Base-by-base conservation (phyloP, 2,113 vertebrate species). In the Engystomops pustulosus region DNA sequence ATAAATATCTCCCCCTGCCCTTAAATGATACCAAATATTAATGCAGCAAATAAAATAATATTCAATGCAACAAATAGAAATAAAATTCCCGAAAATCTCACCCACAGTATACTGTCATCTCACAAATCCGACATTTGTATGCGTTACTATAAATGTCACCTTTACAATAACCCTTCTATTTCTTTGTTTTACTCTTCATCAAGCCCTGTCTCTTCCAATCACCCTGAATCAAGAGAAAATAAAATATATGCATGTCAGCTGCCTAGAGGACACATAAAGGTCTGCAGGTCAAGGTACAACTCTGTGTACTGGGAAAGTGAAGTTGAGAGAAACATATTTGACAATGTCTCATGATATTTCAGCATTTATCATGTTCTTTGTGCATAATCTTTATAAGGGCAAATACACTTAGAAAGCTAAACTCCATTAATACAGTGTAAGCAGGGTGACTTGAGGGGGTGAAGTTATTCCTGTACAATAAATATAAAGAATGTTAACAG, bases 181-280 rank as follows among this genome's bases (percentile, higher is more conserved):
- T 67, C 77, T 79, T 65, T 65, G 55, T 27, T 67, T 65, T 38
- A 62, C 77, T 79, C 51, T 78, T 78, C 53, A 78, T 78, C 51
- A 78, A 78, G n/a, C n/a, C 75, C 36, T 60, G 75, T 78, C 75
- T 78, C 51, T 78, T 78, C 53, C 75, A 78, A 78, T 78, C 77
- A 79, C 32, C 38, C 77, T 18, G 58, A 45, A 62, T 62, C 77
- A 79, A 79, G 38, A 65, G 76, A 79, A 79, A 79, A 67, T 45
- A 79, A 79, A 79, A 62, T 67, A 25, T 65, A 79, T 65, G 58
- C 77, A 79, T 79, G 55, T 62, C 58, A 67, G 77, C 32, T 67
- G 77, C 77, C 77, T 65, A n/a, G 58, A 79, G 67, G 77, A 79
- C 77, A 67, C 77, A 79, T 30, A 67, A 25, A 67, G 77, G 77